Evolutionary conservation across 2,888 invertebrate species (phyloP).

Genomic region (Vanessa cardui): DNA sequence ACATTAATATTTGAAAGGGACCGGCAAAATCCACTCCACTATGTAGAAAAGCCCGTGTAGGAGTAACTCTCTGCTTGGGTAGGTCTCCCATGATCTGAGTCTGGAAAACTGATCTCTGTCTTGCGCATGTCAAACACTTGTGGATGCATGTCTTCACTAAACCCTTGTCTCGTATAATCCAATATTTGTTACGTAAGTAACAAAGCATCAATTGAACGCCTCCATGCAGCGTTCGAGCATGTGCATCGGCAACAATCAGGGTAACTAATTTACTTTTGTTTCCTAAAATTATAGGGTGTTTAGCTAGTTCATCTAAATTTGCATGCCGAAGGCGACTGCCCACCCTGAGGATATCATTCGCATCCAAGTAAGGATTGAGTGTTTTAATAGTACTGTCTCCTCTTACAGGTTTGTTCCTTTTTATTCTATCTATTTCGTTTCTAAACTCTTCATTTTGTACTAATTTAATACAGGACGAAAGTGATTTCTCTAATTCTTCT

Average conservation of each 20-base stretch:
- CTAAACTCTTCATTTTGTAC: slow-evolving; percentile 37
- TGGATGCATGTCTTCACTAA: slow-evolving; percentile 37
- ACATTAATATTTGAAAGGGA: slow-evolving; percentile 39
- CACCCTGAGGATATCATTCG: slow-evolving; percentile 40
- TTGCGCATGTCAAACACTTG: slow-evolving; percentile 42
- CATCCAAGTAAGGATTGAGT: slow-evolving; percentile 41
- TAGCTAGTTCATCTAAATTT: slow-evolving; percentile 24
- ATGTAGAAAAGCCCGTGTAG: slow-evolving; percentile 40
- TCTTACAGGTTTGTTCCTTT: slow-evolving; percentile 26
- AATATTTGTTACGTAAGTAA: slow-evolving; percentile 44
- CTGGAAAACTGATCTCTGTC: slow-evolving; percentile 33
- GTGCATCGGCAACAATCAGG: slow-evolving; percentile 40
- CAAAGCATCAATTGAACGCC: slow-evolving; percentile 42
- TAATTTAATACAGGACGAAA: slow-evolving; percentile 34
- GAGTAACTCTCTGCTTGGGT: slow-evolving; percentile 40
- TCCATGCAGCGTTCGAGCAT: slow-evolving; percentile 43
- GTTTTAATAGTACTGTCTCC: slow-evolving; percentile 33
- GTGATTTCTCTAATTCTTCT: slow-evolving; percentile 35
- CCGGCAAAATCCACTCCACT: slow-evolving; percentile 46
- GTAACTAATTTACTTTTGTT: slow-evolving; percentile 35
- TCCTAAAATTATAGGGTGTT: slow-evolving; percentile 41
- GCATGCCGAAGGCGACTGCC: slow-evolving; percentile 40
- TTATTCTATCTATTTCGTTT: slow-evolving; percentile 22
- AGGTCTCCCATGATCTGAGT: slow-evolving; percentile 46
- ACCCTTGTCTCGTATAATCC: slow-evolving; percentile 42